Conservation (phyloP, 2,797 vertebrate genomes). For the Trachops cirrhosus region DNA sequence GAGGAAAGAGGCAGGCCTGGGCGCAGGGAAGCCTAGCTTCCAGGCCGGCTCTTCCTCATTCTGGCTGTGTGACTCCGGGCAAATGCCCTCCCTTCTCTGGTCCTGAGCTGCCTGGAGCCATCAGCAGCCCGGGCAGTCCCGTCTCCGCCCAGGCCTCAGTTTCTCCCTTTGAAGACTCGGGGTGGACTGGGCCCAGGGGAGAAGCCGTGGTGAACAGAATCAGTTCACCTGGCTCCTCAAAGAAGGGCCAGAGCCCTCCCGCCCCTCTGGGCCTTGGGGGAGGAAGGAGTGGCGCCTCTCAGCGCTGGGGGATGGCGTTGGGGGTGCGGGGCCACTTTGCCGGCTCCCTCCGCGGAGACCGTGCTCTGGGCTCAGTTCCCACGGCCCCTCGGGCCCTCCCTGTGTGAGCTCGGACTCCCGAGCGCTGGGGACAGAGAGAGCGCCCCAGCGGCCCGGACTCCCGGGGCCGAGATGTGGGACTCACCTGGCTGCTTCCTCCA, state of each 20-base stretch:
- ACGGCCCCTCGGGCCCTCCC: accelerated
- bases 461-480: accelerated
- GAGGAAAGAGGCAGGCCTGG: neutral
- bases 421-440: neutral
- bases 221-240: accelerated
- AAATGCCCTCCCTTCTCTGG: neutral
- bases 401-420: accelerated
- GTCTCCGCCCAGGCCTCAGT: neutral
- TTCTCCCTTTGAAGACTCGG: neutral
- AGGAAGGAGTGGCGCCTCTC: accelerated
- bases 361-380: neutral
- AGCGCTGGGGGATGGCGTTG: accelerated
- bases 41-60: neutral
- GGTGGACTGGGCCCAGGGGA: neutral
- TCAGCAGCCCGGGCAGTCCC: neutral
- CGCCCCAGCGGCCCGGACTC: neutral
- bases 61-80: neutral
- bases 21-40: accelerated
- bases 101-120: neutral
- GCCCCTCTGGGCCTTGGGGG: neutral
- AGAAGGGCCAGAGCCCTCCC: accelerated
- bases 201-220: accelerated
- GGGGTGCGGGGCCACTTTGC: neutral
- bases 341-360: accelerated
- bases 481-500: neutral